Evolutionary conservation across 2,888 invertebrate genomes (phyloP), one percentile per base, ranked within the genome.

Genomic region (Drosophila pseudotalamancana): DNA sequence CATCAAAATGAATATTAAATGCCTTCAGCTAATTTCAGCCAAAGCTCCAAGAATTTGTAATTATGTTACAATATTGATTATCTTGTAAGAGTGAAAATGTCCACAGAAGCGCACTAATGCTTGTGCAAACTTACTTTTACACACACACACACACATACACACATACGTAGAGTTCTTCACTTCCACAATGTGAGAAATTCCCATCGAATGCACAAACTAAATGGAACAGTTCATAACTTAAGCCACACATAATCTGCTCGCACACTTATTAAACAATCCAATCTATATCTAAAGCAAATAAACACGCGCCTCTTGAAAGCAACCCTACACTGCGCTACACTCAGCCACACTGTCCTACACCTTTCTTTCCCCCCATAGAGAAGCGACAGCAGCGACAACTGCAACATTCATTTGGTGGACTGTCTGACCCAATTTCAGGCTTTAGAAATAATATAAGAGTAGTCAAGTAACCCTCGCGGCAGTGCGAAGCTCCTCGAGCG

Each of bases 231-330:
- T 56, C 57, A 72, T 72, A 82, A 86, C 76, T 69, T 72, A 45
- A 62, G 50, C 72, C 51, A 62, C 77, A 40, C 57, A 76, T 68
- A 82, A 73, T 64, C 74, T 57, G 35, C 73, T 51, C 53, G 57
- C 66, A 60, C 82, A 75, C 62, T 76, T 67, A 67, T 66, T 64
- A 71, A 67, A 74, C 84, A 73, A 80, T 81, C 74, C 77, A 74
- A 81, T 84, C 84, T 74, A 72, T 81, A 87, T 87, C 72, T 87
- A 80, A 84, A 69, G 74, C 66, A 87, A 84, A 80, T 80, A 87
- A 87, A 66, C 84, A 84, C 81, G 84, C 66, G 81, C 74, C 77
- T 76, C 82, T 76, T 56, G 63, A 57, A 57, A 54, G 57, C 69
- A 63, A 64, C 66, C 66, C 65, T 32, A 50, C 46, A 35, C 57